Evolutionary conservation across 2,888 invertebrate genomes (phyloP).

Genomic region (Drosophila putrida): DNA sequence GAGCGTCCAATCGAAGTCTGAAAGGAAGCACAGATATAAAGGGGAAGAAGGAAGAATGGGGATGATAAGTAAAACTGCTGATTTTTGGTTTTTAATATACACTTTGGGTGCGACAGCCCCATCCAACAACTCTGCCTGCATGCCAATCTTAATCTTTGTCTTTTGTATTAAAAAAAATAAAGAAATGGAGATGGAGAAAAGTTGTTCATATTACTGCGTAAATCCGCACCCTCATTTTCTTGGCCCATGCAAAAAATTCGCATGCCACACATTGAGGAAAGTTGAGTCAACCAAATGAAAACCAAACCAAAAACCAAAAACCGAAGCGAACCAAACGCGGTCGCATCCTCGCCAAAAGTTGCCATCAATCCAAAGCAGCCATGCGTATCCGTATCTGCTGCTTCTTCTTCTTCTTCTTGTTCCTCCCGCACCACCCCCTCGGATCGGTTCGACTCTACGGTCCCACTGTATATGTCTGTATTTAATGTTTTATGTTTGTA

Average conservation of each 20-base stretch:
- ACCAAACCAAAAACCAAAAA: conserved; percentile 24
- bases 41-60: conserved; percentile 2
- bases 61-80: conserved; percentile 60
- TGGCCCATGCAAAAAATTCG: conserved; percentile 34
- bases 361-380: conserved; percentile 79
- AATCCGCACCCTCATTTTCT: conserved; percentile 52
- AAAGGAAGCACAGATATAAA: neutral
- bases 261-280: conserved; percentile 40
- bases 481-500: conserved; percentile 82
- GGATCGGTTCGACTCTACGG: conserved; percentile 13
- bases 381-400: conserved; percentile 80
- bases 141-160: conserved; percentile 78
- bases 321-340: conserved; percentile 51
- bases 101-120: conserved; percentile 22
- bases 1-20: conserved; percentile 85
- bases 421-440: conserved; percentile 3
- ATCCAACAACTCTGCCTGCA: conserved; percentile 27
- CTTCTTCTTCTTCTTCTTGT: neutral
- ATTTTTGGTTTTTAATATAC: conserved; percentile 65
- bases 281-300: conserved; percentile 75
- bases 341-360: conserved; percentile 66
- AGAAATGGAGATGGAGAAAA: conserved; percentile 22
- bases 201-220: conserved; percentile 62
- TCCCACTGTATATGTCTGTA: conserved; percentile 72
- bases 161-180: conserved; percentile 70